phyloP scores from a whole-genome alignment of 2,113 vertebrate genomes.

The Chascanopsetta lugubris region DNA sequence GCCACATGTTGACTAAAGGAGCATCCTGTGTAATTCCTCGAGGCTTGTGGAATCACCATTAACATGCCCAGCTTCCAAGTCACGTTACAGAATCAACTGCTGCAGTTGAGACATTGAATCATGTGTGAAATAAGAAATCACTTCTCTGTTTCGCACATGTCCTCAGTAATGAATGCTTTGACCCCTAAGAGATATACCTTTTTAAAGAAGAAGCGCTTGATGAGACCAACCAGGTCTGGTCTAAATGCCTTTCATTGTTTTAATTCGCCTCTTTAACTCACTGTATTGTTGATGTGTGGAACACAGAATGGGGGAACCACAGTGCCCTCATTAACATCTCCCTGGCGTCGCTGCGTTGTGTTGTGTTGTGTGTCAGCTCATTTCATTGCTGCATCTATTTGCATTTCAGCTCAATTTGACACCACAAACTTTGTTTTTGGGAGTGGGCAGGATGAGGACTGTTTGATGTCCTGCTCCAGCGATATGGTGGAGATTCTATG shows the following conservation, averaged over 20 bases:
- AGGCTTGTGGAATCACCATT: neutral
- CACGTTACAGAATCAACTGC: too few species aligned
- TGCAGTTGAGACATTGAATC: too few species aligned
- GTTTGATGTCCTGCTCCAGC: neutral
- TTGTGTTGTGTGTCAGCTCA: neutral
- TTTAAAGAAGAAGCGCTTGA: neutral
- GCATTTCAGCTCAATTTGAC: neutral
- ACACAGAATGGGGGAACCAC: neutral
- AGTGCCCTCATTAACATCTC: neutral
- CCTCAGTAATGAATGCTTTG: too few species aligned
- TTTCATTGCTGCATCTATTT: conserved; percentile 4
- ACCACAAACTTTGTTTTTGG: neutral
- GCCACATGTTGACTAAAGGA: neutral
- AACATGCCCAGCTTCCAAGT: neutral
- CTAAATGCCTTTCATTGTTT: neutral
- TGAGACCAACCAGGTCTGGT: neutral
- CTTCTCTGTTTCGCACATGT: too few species aligned
- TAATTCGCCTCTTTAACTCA: too few species aligned
- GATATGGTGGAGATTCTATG: too few species aligned
- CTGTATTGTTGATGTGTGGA: neutral
- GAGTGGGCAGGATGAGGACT: neutral
- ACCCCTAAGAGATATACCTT: too few species aligned
- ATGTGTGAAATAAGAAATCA: too few species aligned
- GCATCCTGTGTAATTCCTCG: neutral
- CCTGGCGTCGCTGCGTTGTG: neutral